Base-by-base conservation (phyloP, 2,113 vertebrate species). In the Leptobrachium ailaonicum region DNA sequence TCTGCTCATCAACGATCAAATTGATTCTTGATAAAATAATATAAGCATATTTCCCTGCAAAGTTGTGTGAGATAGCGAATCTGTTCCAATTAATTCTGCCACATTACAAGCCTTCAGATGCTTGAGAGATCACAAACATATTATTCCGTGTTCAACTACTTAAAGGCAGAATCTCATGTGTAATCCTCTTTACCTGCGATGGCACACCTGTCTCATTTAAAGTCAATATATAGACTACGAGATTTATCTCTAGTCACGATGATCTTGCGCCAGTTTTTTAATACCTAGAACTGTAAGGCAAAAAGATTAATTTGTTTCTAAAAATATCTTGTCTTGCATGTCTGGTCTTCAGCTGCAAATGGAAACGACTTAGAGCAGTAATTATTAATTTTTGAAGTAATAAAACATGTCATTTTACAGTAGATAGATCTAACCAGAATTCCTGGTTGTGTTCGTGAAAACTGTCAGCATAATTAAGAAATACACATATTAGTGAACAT, bases 401-500 rank as follows among this genome's bases (percentile, higher is more conserved):
- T 80, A 67, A 73, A 73, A 80, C 63, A 73, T 80, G 71, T 73
- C 71, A 80, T 67, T 73, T 73, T 80, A 80, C 78, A 73, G 71
- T 6, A 60, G 7, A 6, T 60, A 67, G 78, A 80, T 73, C 78
- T 73, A 40, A 80, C 62, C 71, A 40, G 41, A 67, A 67, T 80
- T 73, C 41, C 14, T 56, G 63, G 47, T 67, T 76, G 63, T 77
- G 71, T 80, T 42, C n/a, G 62, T 73, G 70, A 66, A 41, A 12
- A 58, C 42, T 80, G 78, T 80, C 78, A 80, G 70, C 54, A 47
- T 60, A 80, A 80, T 73, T 73, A 80, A 45, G 70, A 80, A 73
- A 67, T 45, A 43, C 50, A 12, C 53, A 66, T 80, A 73, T 45
- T 80, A 63, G 62, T 53, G 67, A 73, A 80, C 45, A 50, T 53